phyloP scores from a whole-genome alignment of 2,113 vertebrate species.

The Etheostoma spectabile region DNA sequence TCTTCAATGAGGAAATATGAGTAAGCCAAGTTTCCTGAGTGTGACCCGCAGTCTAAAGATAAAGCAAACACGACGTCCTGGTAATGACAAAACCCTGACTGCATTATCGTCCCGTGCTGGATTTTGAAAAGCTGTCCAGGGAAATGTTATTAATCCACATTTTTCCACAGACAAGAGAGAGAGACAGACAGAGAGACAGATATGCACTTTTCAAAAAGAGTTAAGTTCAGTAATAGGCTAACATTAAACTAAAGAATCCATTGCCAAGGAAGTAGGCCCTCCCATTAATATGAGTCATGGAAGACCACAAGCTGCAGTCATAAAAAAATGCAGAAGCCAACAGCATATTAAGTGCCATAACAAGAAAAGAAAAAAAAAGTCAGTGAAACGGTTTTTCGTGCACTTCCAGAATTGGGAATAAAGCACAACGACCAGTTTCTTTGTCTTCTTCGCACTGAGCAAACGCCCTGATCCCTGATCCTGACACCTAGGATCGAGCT shows the following conservation, averaged over 20 bases:
- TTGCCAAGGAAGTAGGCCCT: conserved; percentile 58
- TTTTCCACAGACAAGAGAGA: conserved; percentile 66
- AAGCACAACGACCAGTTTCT: conserved; percentile 9
- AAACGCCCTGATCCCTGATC: conserved; percentile 15
- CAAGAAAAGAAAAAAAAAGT: not conserved
- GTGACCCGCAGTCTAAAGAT: conserved; percentile 11
- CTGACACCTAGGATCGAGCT: conserved; percentile 25
- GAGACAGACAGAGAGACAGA: not conserved
- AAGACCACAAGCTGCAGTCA: conserved; percentile 72
- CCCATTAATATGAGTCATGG: conserved; percentile 72
- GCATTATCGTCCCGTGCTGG: conserved; percentile 44
- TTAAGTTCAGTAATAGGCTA: conserved; percentile 61
- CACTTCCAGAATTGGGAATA: not conserved
- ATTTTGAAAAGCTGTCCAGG: conserved; percentile 61
- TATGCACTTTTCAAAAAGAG: conserved; percentile 55
- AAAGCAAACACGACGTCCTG: conserved; percentile 17
- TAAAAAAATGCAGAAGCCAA: conserved; percentile 67
- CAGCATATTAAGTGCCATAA: conserved; percentile 33
- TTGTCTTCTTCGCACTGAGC: not conserved
- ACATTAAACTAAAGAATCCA: conserved; percentile 53
- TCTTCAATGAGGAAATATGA: conserved; percentile 2
- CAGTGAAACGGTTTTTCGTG: conserved; percentile 8
- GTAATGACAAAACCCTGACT: conserved; percentile 37
- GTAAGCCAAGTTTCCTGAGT: conserved; percentile 5
- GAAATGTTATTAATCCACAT: conserved; percentile 71